Evolutionary conservation across 2,888 invertebrate species (phyloP), one percentile per base, ranked within the genome.

Genomic region (Sarcophaga carnaria): DNA sequence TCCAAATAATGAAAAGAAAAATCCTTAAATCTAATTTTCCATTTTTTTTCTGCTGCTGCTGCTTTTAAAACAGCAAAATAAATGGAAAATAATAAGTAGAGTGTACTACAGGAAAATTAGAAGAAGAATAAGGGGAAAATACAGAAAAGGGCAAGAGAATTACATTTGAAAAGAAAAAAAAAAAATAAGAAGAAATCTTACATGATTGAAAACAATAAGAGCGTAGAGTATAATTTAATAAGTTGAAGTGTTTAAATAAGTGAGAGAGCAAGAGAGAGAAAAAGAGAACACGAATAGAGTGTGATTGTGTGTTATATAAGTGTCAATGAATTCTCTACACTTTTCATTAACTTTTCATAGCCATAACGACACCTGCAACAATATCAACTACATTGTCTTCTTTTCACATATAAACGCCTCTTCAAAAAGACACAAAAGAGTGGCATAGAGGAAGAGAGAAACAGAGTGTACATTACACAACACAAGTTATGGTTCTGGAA

Each of bases 161-260:
- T n/a, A 79, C 75, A 59, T 70, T 74, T 11, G 60, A 49, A 78
- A 64, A 75, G 69, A 8, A 78, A 64, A 75, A 64, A 8, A 69
- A 12, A 49, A 49, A 45, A n/a, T 5, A 69, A 64, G n/a, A 27
- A 67, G 14, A 70, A 70, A 76, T 76, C 71, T 80, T 80, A 80
- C 76, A 76, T 80, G 85, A 81, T 78, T 64, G 85, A 82, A 79
- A 85, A 82, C 78, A 85, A 85, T 17, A 17, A 54, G 54, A 54
- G 82, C 79, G 76, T 77, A 75, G 71, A 85, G 87, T 87, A 81
- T 87, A 87, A 87, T 87, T 84, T 87, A 87, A 87, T 87, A 87
- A 77, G 76, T 84, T 84, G 78, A 84, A 84, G 84, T 83, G 72
- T 78, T 47, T 74, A 77, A 78, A 64, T 80, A 80, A 83, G 83